A percentile compares a stretch with the other conserved stretches of the same genome.
Evolutionary conservation across 2,888 invertebrate genomes (phyloP).

Genomic region (Biston betularia): DNA sequence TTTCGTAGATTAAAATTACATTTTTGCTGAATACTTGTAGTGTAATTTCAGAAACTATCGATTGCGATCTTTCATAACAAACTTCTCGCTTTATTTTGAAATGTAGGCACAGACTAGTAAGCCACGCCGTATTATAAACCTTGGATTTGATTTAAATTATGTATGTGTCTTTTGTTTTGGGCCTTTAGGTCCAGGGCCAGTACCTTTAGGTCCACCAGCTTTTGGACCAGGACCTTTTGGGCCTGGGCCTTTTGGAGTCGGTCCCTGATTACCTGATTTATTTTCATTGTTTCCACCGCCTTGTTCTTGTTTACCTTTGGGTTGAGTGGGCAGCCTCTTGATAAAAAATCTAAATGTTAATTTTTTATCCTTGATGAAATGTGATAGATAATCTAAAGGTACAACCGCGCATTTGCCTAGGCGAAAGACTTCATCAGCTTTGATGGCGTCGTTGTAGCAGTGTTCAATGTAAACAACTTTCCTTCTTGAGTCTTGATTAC

Average conservation of each 20-base stretch:
- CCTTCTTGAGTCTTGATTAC: constrained; percentile 66
- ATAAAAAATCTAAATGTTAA: constrained; percentile 69
- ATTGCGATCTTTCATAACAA: too few species aligned
- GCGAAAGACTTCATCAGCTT: constrained; percentile 71
- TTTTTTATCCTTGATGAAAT: constrained; percentile 68
- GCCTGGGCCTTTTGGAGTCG: constrained; percentile 50
- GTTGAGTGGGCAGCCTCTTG: constrained; percentile 54
- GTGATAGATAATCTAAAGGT: constrained; percentile 62
- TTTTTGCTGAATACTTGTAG: too few species aligned
- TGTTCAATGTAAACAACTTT: constrained; percentile 71
- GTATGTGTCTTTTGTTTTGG: constrained; percentile 14
- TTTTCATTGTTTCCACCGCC: constrained; percentile 40
- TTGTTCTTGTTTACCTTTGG: constrained; percentile 33
- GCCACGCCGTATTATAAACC: too few species aligned
- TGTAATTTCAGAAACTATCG: too few species aligned
- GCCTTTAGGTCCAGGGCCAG: constrained; percentile 28
- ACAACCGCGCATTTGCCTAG: constrained; percentile 69
- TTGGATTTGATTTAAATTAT: constrained; percentile 2
- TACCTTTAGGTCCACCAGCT: constrained; percentile 25
- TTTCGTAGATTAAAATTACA: too few species aligned
- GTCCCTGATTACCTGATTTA: constrained; percentile 36
- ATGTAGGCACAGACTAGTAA: too few species aligned
- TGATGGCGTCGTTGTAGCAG: constrained; percentile 72
- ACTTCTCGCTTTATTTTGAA: too few species aligned
- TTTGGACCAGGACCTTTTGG: constrained; percentile 37